phyloP scores from a whole-genome alignment of 2,888 invertebrate genomes.

The Cephus sareptanus region DNA sequence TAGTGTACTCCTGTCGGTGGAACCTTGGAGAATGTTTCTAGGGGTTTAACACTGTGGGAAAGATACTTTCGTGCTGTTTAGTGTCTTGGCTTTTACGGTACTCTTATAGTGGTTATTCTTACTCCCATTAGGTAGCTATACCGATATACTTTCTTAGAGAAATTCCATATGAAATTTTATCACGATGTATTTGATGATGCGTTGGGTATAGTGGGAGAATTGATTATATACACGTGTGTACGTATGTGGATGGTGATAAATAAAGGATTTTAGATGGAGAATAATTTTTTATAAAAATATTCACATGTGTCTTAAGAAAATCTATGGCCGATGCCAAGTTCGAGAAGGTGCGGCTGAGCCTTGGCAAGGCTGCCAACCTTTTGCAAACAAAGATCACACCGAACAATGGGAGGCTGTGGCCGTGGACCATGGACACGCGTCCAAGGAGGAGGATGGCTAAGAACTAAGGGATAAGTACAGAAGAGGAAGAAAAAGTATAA shows the following conservation, averaged over 20 bases:
- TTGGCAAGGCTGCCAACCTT: not conserved
- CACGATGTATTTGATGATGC: not conserved
- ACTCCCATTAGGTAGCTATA: not conserved
- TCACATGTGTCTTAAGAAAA: not conserved
- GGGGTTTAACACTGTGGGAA: not conserved
- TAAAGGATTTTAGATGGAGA: too few relatives aligned
- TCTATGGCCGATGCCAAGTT: not conserved
- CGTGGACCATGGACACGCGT: constrained; percentile 20
- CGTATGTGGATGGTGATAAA: too few relatives aligned
- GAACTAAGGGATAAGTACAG: not conserved
- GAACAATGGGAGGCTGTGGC: constrained; percentile 37
- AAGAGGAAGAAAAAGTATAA: not conserved
- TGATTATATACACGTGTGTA: not conserved
- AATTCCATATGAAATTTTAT: not conserved
- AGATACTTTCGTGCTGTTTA: not conserved
- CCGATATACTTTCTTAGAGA: not conserved
- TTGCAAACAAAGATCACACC: constrained; percentile 28
- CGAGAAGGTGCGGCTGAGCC: not conserved
- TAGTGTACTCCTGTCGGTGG: not conserved
- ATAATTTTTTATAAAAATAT: not conserved
- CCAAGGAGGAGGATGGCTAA: not conserved
- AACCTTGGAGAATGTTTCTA: not conserved
- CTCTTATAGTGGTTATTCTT: not conserved
- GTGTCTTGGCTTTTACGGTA: not conserved
- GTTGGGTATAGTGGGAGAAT: not conserved